Evolutionary conservation across 2,888 invertebrate genomes (phyloP).

Genomic region (Esperia sulphurella): DNA sequence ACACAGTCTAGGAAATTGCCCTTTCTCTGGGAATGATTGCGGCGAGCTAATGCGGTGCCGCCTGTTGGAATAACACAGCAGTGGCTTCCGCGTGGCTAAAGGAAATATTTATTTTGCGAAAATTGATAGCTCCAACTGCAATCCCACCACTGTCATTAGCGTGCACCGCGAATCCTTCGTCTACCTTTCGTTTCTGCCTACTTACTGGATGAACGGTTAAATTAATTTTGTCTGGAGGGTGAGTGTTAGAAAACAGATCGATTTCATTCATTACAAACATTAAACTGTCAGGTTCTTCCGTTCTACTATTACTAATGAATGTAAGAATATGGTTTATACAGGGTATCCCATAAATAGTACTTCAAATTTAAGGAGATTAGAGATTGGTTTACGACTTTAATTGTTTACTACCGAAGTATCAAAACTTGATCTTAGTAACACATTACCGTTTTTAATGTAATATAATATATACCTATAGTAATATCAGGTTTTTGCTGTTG

Average conservation of each 20-base stretch:
- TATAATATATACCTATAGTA: no score
- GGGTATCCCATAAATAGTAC: no score
- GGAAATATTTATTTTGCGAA: slow-evolving; percentile 67
- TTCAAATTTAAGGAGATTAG: no score
- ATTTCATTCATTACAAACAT: not conserved
- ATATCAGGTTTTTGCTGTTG: no score
- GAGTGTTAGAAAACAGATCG: not conserved
- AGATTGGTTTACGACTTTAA: no score
- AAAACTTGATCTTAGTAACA: no score
- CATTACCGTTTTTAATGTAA: no score
- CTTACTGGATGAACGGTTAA: not conserved
- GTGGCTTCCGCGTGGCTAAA: slow-evolving; percentile 65
- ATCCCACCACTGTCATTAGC: slow-evolving; percentile 48
- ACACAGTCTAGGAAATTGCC: slow-evolving; percentile 66
- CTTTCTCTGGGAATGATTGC: slow-evolving; percentile 64
- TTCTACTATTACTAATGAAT: not conserved
- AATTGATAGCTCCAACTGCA: slow-evolving; percentile 53
- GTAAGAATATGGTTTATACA: not conserved
- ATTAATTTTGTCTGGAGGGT: not conserved
- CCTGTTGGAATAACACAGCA: slow-evolving; percentile 59
- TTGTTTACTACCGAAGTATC: no score
- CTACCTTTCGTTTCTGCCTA: not conserved
- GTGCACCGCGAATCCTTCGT: slow-evolving; percentile 28
- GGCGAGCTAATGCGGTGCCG: slow-evolving; percentile 55
- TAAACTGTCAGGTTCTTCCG: not conserved